Evolutionary conservation across 2,888 invertebrate genomes (phyloP).

Genomic region (Anoplius nigerrimus): DNA sequence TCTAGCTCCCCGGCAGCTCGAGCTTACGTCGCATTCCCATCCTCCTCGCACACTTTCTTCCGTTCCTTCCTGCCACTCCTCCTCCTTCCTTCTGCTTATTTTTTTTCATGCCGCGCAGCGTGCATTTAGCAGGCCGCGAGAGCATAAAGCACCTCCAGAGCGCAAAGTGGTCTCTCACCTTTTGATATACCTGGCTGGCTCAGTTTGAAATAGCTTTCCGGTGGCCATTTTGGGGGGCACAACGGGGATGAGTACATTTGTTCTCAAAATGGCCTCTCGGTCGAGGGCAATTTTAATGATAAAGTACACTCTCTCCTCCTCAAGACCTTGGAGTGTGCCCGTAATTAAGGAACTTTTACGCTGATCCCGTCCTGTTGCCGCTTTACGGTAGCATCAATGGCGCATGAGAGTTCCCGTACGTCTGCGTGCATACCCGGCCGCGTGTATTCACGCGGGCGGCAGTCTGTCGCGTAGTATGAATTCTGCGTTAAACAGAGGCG

Average conservation of each 20-base stretch:
- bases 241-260: conserved; percentile 33
- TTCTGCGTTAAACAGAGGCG: too few relatives aligned
- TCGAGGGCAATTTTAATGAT: conserved; percentile 49
- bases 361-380: too few relatives aligned
- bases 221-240: neutral
- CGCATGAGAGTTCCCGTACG: too few relatives aligned
- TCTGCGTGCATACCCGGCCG: too few relatives aligned
- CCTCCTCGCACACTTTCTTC: conserved; percentile 8
- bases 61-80: neutral
- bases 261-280: conserved; percentile 34
- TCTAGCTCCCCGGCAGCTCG: conserved; percentile 6
- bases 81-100: conserved; percentile 8
- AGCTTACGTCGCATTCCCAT: conserved; percentile 5
- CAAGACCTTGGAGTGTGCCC: too few relatives aligned
- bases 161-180: conserved; percentile 54
- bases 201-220: too few relatives aligned
- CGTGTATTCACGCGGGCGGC: too few relatives aligned
- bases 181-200: conserved; percentile 47
- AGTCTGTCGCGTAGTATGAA: too few relatives aligned
- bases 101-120: conserved; percentile 28
- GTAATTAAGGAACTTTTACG: too few relatives aligned
- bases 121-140: conserved; percentile 47
- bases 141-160: conserved; percentile 46
- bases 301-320: conserved; percentile 16
- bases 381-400: too few relatives aligned